Evolutionary conservation across 1,140 invertebrate genomes (phyloP).

Genomic region (Stegodyphus mimosarum): DNA sequence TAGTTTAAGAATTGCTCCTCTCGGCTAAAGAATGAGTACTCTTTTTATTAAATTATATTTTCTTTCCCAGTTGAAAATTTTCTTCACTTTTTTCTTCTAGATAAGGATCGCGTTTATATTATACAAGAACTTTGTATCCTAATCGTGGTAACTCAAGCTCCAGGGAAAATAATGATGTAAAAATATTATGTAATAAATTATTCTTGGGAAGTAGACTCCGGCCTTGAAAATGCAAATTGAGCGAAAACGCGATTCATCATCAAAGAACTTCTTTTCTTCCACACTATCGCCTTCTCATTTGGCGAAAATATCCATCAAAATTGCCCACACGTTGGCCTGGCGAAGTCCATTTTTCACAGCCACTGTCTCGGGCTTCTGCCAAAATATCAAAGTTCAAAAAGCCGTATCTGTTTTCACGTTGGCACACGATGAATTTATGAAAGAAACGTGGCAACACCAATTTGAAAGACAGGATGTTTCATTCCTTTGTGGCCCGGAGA

Average conservation of each 20-base stretch:
- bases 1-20: too few relatives aligned
- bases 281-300: neutral
- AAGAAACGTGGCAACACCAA: neutral
- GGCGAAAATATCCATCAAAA: neutral
- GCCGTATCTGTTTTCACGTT: constrained; percentile 8
- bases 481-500: neutral
- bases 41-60: too few relatives aligned
- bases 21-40: too few relatives aligned
- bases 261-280: constrained; percentile 9
- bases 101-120: too few relatives aligned
- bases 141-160: too few relatives aligned
- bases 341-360: constrained; percentile 31
- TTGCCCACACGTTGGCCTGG: neutral
- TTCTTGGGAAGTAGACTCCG: neutral
- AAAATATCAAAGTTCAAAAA: constrained; percentile 38
- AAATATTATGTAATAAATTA: neutral
- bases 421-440: neutral
- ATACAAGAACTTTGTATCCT: too few relatives aligned
- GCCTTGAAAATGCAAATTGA: neutral
- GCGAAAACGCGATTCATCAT: neutral
- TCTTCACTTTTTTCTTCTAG: too few relatives aligned
- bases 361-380: neutral
- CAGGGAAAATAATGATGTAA: too few relatives aligned
- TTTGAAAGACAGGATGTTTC: constrained; percentile 25
- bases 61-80: too few relatives aligned